Percentiles rank a stretch among this genome's conserved stretches.
Conservation (phyloP, 2,797 vertebrate genomes). For the Myotis daubentonii region DNA sequence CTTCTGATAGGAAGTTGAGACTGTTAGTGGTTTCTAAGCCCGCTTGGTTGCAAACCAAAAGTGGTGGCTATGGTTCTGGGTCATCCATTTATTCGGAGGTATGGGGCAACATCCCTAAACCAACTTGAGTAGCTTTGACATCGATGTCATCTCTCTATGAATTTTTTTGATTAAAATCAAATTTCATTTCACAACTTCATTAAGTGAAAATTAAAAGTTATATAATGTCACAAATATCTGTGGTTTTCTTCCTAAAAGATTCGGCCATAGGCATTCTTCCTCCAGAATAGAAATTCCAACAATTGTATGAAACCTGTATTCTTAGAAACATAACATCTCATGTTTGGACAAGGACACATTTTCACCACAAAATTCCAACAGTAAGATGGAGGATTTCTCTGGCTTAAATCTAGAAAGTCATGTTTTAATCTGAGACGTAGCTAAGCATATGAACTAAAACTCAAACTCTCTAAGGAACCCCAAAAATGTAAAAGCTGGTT, state of each 20-base stretch:
- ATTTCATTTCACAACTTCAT: constrained; percentile 19
- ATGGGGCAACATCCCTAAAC: background rate
- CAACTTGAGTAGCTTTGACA: background rate
- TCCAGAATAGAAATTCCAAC: background rate
- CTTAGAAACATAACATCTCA: background rate
- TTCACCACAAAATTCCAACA: background rate
- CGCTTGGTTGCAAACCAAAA: background rate
- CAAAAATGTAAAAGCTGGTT: background rate
- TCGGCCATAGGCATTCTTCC: background rate
- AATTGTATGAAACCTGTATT: background rate
- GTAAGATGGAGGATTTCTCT: background rate
- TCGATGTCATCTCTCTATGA: background rate
- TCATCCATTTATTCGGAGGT: background rate
- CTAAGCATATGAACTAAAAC: background rate
- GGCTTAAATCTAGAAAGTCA: background rate
- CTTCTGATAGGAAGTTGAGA: background rate
- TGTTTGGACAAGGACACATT: background rate
- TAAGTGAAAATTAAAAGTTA: constrained; percentile 27
- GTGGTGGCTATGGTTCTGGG: background rate
- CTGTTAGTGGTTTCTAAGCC: background rate
- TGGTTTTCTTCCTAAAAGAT: background rate
- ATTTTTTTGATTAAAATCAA: background rate
- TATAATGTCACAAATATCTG: background rate
- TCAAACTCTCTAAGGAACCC: background rate
- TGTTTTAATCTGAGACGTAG: background rate